Conservation (phyloP, 1,140 invertebrate species). For the Glossosoma conforme region DNA sequence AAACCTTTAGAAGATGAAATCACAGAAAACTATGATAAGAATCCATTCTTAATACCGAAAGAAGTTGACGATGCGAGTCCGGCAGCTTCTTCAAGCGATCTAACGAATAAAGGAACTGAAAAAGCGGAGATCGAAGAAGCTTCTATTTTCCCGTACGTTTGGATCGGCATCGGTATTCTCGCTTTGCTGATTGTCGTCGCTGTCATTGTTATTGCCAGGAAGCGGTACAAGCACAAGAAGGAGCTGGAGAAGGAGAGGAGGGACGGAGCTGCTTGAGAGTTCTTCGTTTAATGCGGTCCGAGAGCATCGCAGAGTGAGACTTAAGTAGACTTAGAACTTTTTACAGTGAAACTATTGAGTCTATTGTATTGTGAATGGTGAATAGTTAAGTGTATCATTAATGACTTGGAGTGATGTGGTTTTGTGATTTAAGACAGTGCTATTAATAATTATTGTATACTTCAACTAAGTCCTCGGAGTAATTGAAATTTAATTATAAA, state of each 20-base stretch:
- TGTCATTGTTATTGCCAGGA: constrained; percentile 23
- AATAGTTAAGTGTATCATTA: no score
- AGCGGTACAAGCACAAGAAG: constrained; percentile 31
- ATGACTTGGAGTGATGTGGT: no score
- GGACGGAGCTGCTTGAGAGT: constrained; percentile 24
- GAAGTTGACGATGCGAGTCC: constrained; percentile 11
- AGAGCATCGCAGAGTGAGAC: no score
- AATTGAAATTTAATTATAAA: no score
- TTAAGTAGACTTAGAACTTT: no score
- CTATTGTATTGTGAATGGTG: no score
- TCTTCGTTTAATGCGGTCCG: constrained; percentile 24
- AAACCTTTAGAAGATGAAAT: neutral
- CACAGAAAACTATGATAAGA: constrained; percentile 11
- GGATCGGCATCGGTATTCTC: constrained; percentile 26
- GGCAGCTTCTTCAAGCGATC: constrained; percentile 25
- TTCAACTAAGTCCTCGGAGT: no score
- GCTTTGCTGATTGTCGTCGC: constrained; percentile 21
- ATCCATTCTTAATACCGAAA: constrained; percentile 25
- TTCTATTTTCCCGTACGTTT: constrained; percentile 16
- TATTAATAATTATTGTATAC: no score
- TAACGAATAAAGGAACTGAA: constrained; percentile 7
- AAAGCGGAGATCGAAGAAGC: constrained; percentile 4
- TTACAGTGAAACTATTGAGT: no score
- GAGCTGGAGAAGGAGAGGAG: constrained; percentile 27
- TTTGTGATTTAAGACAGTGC: no score